Evolutionary conservation across 2,113 vertebrate genomes (phyloP).

Genomic region (Calonectris borealis): DNA sequence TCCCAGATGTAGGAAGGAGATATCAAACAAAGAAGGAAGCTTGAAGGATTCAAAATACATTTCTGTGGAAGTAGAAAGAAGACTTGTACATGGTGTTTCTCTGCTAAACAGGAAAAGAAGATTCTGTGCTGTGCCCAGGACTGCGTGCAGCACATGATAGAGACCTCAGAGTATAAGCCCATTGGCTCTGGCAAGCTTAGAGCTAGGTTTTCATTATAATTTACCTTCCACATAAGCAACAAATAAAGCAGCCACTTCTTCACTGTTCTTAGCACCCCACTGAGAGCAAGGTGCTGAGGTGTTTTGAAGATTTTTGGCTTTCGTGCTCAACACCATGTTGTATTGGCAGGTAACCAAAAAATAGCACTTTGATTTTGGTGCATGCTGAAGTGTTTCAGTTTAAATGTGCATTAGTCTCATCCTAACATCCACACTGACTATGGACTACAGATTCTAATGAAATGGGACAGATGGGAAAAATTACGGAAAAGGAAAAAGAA

Average conservation of each 20-base stretch:
- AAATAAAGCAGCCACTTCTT: background rate
- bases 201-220: background rate
- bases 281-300: background rate
- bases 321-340: background rate
- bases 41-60: background rate
- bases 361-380: background rate
- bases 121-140: background rate
- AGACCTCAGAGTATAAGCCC: background rate
- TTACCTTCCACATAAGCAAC: background rate
- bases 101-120: background rate
- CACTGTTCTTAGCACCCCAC: background rate
- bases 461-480: constrained; percentile 46
- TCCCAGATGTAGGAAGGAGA: background rate
- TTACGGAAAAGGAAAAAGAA: constrained; percentile 31
- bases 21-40: background rate
- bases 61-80: background rate
- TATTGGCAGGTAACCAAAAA: constrained; percentile 5
- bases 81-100: background rate
- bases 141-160: background rate
- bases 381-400: background rate
- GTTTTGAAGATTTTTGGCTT: background rate
- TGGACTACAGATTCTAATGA: background rate
- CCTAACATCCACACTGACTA: background rate
- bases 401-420: background rate
- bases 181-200: background rate